Conservation (phyloP, 2,797 vertebrate genomes). For the Hipposideros larvatus region DNA sequence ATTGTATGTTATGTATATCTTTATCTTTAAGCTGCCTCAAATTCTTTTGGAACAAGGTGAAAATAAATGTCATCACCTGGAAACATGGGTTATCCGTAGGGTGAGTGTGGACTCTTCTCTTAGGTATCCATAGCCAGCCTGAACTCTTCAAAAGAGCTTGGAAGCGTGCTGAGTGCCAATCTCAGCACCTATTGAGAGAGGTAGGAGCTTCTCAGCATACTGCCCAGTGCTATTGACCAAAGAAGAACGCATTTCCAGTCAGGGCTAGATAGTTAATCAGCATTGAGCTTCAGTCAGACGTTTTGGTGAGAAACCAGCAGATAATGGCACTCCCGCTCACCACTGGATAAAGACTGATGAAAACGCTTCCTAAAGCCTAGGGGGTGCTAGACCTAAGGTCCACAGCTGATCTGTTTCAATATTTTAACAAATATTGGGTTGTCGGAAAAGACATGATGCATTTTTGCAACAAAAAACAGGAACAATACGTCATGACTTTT, state of each 20-base stretch:
- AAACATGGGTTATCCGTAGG: not conserved
- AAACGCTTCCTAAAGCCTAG: not conserved
- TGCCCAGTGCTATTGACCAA: not conserved
- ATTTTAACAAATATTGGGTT: not conserved
- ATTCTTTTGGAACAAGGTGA: not conserved
- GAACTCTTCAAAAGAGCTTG: not conserved
- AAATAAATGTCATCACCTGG: not conserved
- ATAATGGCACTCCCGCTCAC: not conserved
- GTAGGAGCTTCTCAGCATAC: not conserved
- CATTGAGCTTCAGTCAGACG: not conserved
- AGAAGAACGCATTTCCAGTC: not conserved
- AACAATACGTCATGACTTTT: too few species aligned
- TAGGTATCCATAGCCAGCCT: not conserved
- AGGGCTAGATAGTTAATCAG: not conserved
- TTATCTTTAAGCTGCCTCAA: constrained; percentile 34
- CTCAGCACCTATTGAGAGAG: not conserved
- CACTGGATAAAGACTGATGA: not conserved
- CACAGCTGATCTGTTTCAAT: not conserved
- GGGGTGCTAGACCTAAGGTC: not conserved
- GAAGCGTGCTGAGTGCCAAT: not conserved
- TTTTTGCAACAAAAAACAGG: too few species aligned
- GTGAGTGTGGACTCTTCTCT: not conserved
- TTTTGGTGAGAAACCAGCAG: not conserved
- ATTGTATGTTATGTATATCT: not conserved
- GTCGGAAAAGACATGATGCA: too few species aligned